A percentile compares a stretch with the other conserved stretches of the same genome.
Conservation (phyloP, 2,113 vertebrate species). For the Anseranas semipalmata region DNA sequence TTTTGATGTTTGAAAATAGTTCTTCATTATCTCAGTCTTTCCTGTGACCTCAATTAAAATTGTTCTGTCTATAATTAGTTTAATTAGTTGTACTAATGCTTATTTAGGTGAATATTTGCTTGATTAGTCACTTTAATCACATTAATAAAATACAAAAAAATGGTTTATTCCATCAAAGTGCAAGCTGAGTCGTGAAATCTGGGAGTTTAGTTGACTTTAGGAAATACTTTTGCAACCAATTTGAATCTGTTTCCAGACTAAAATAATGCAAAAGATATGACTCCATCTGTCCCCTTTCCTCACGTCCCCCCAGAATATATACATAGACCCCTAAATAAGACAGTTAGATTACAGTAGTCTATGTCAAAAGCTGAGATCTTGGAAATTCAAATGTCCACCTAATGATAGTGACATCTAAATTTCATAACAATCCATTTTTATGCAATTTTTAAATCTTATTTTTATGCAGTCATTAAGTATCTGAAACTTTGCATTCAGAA, state of each 20-base stretch:
- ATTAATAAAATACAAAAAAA: constrained; percentile 5
- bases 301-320: neutral
- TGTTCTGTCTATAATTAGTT: neutral
- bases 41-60: neutral
- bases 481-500: neutral
- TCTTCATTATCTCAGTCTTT: neutral
- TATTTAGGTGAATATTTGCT: neutral
- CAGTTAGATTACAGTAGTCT: neutral
- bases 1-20: neutral
- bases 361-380: neutral
- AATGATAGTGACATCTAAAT: neutral
- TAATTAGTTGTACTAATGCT: neutral
- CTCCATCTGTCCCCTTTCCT: rapidly evolving
- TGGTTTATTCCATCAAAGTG: neutral
- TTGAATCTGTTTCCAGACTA: neutral
- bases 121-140: neutral
- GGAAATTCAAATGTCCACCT: neutral
- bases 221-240: neutral
- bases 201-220: neutral
- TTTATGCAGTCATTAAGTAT: neutral
- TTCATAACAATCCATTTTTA: neutral
- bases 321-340: neutral
- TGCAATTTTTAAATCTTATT: neutral
- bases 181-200: neutral
- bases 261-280: neutral